Conservation (phyloP, 2,888 invertebrate species). For the Netelia fuscicornis region DNA sequence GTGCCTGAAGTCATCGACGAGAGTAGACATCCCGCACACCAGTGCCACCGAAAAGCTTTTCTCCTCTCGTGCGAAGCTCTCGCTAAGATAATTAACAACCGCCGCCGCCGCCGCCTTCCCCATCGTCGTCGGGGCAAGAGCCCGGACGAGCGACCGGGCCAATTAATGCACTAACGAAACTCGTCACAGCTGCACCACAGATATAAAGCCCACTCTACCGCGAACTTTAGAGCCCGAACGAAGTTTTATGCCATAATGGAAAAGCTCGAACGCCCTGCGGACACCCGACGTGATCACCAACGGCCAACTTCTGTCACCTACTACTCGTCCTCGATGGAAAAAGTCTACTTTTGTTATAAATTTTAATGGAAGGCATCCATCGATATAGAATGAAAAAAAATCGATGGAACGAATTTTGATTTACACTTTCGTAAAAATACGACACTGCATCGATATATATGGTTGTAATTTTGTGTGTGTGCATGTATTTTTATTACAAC, state of each 20-base stretch:
- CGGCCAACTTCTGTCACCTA: slow-evolving; percentile 11
- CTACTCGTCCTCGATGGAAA: background rate
- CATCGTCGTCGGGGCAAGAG: slow-evolving; percentile 54
- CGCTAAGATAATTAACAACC: slow-evolving; percentile 61
- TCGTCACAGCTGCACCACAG: slow-evolving; percentile 47
- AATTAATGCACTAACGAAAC: slow-evolving; percentile 59
- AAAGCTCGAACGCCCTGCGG: slow-evolving; percentile 31
- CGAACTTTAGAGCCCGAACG: slow-evolving; percentile 56
- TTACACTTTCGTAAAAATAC: too few relatives aligned
- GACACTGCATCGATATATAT: too few relatives aligned
- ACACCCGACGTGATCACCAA: slow-evolving; percentile 27
- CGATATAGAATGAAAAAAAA: too few relatives aligned
- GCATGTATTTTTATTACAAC: too few relatives aligned
- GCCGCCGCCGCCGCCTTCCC: background rate
- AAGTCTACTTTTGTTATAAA: background rate
- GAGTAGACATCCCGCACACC: slow-evolving; percentile 33
- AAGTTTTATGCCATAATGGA: slow-evolving; percentile 63
- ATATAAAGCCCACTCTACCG: slow-evolving; percentile 13
- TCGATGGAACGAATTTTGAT: too few relatives aligned
- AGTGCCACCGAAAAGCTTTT: slow-evolving; percentile 41
- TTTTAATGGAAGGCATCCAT: background rate
- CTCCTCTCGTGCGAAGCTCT: slow-evolving; percentile 31
- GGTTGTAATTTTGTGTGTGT: too few relatives aligned
- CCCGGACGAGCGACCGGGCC: slow-evolving; percentile 46
- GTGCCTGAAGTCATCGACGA: slow-evolving; percentile 53